A percentile compares a stretch with the other conserved stretches of the same genome.
Conservation (phyloP, 1,140 invertebrate species). For the Colletes gigas region DNA sequence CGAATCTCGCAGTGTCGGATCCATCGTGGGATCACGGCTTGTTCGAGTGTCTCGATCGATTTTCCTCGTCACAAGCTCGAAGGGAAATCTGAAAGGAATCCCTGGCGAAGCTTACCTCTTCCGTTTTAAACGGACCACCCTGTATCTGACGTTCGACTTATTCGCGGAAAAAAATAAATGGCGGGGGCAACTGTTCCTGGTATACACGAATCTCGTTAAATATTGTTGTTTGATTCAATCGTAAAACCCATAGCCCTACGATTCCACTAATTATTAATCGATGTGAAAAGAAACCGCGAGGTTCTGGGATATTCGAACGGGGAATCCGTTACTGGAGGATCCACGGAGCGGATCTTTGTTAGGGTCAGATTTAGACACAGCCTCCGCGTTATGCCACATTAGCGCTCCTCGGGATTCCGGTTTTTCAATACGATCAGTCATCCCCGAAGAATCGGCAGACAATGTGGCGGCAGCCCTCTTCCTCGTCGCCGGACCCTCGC, state of each 20-base stretch:
- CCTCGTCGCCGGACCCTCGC: conserved; percentile 46
- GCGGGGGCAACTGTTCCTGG: too few relatives aligned
- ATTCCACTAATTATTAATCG: conserved; percentile 8
- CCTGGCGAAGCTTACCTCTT: neutral
- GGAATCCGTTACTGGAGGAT: neutral
- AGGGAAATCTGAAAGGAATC: conserved; percentile 10
- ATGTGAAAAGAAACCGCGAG: neutral
- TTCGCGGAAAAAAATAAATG: too few relatives aligned
- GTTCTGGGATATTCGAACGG: neutral
- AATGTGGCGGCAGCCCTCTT: conserved; percentile 71
- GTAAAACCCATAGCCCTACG: too few relatives aligned
- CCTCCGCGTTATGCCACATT: conserved; percentile 75
- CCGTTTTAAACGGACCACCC: neutral
- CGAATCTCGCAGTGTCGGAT: conserved; percentile 37
- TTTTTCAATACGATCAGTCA: conserved; percentile 76
- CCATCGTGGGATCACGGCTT: conserved; percentile 37
- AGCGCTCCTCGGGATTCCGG: conserved; percentile 68
- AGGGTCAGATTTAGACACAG: conserved; percentile 74
- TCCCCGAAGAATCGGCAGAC: conserved; percentile 78
- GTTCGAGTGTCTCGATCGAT: conserved; percentile 29
- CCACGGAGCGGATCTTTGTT: neutral
- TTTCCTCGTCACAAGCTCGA: conserved; percentile 5
- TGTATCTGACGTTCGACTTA: neutral
- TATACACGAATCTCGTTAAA: too few relatives aligned
- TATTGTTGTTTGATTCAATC: too few relatives aligned